Evolutionary conservation across 1,140 invertebrate genomes (phyloP).

Genomic region (Drosophila pectinifera): DNA sequence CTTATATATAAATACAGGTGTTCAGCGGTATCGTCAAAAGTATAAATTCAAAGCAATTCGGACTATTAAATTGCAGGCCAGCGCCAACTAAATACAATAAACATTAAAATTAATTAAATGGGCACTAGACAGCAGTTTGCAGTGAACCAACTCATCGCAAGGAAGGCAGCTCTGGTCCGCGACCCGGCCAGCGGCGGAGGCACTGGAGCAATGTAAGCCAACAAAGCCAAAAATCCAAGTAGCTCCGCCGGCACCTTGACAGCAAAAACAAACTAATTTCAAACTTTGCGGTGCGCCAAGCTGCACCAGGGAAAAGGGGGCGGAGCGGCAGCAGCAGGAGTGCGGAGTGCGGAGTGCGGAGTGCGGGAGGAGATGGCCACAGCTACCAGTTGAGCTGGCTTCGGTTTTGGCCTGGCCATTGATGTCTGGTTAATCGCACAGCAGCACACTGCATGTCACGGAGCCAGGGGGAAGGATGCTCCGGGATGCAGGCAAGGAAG

Average conservation of each 20-base stretch:
- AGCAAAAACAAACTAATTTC: conserved; percentile 58
- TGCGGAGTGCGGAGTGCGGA: too few species aligned
- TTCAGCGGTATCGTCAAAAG: too few species aligned
- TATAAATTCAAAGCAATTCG: too few species aligned
- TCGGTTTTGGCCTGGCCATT: conserved; percentile 47
- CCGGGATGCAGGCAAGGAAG: background rate
- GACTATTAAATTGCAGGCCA: conserved; percentile 3
- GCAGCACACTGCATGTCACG: conserved; percentile 19
- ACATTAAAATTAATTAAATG: conserved; percentile 20
- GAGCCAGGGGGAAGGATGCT: background rate
- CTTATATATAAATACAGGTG: too few species aligned
- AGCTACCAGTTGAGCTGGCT: conserved; percentile 52
- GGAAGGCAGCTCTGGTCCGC: background rate
- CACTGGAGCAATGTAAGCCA: conserved; percentile 40
- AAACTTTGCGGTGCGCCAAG: conserved; percentile 52
- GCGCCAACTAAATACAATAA: conserved; percentile 17
- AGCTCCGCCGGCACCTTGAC: conserved; percentile 48
- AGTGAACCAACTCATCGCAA: too few species aligned
- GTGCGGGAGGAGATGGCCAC: conserved; percentile 25
- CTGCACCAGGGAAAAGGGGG: conserved; percentile 25
- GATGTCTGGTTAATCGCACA: conserved; percentile 56
- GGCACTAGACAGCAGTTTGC: conserved; percentile 1
- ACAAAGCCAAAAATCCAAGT: conserved; percentile 49
- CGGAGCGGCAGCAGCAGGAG: background rate
- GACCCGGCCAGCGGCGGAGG: background rate